Evolutionary conservation across 2,797 vertebrate species (phyloP).

Genomic region (Eleutherodactylus coqui): DNA sequence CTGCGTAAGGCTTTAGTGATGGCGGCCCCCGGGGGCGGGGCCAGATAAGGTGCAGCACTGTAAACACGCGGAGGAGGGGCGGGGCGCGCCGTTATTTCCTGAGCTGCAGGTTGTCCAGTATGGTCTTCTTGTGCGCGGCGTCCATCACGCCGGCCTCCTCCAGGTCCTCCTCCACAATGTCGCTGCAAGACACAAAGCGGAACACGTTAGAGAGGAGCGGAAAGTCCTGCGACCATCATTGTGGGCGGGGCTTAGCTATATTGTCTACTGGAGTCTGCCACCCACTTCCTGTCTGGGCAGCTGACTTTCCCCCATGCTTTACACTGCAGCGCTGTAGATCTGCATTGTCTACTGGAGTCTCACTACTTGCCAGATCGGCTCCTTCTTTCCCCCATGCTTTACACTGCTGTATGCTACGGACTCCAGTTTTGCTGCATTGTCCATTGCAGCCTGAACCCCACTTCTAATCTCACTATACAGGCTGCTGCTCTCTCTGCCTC

Average conservation of each 20-base stretch:
- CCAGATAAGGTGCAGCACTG: conserved; percentile 3
- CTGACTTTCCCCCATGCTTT: background rate
- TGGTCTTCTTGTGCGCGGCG: conserved; percentile 85
- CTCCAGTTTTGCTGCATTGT: too few relatives aligned
- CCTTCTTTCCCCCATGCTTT: background rate
- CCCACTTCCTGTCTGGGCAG: background rate
- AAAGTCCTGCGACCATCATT: too few relatives aligned
- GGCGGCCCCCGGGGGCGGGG: background rate
- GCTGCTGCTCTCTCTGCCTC: too few relatives aligned
- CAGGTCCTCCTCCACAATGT: conserved; percentile 96
- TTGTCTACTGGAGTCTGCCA: background rate
- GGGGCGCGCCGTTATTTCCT: conserved; percentile 67
- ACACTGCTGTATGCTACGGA: too few relatives aligned
- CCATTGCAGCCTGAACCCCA: too few relatives aligned
- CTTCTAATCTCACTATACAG: background rate
- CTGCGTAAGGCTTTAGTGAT: conserved; percentile 14
- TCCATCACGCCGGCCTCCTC: conserved; percentile 93
- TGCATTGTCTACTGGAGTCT: too few relatives aligned
- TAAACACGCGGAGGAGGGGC: background rate
- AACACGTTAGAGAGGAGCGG: too few relatives aligned
- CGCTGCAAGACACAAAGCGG: conserved; percentile 75
- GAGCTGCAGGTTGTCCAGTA: conserved; percentile 87
- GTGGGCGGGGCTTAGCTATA: too few relatives aligned
- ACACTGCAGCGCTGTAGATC: background rate
- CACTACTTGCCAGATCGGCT: too few relatives aligned